phyloP scores from a whole-genome alignment of 2,888 invertebrate genomes.

The Acronicta psi region DNA sequence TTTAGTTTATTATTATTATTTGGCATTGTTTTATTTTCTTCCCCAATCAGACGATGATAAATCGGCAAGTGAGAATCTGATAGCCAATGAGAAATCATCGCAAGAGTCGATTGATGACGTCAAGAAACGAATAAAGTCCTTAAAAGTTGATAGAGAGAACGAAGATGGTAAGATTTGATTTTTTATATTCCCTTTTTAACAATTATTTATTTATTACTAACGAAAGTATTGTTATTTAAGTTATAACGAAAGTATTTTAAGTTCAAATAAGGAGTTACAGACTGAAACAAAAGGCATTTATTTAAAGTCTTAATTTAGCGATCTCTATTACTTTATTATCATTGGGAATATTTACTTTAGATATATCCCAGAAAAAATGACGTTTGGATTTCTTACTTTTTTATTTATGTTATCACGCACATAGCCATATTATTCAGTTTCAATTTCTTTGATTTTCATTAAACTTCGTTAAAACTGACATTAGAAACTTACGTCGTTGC shows the following conservation, averaged over 20 bases:
- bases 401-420: conserved; percentile 53
- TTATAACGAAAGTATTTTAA: conserved; percentile 9
- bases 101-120: conserved; percentile 83
- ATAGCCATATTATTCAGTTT: conserved; percentile 65
- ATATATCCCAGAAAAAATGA: background rate
- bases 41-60: conserved; percentile 66
- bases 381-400: conserved; percentile 29
- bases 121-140: conserved; percentile 83
- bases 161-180: conserved; percentile 82
- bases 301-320: background rate
- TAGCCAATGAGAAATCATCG: conserved; percentile 74
- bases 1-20: conserved; percentile 48
- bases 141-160: conserved; percentile 85
- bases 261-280: background rate
- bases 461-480: conserved; percentile 4
- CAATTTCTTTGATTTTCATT: conserved; percentile 29
- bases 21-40: conserved; percentile 53
- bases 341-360: background rate
- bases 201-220: conserved; percentile 13
- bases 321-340: background rate
- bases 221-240: conserved; percentile 27
- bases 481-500: background rate
- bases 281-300: background rate
- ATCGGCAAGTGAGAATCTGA: conserved; percentile 72
- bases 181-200: conserved; percentile 26